A percentile compares a stretch with the other conserved stretches of the same genome.
phyloP scores from a whole-genome alignment of 2,113 vertebrate species.

The Thymallus thymallus region DNA sequence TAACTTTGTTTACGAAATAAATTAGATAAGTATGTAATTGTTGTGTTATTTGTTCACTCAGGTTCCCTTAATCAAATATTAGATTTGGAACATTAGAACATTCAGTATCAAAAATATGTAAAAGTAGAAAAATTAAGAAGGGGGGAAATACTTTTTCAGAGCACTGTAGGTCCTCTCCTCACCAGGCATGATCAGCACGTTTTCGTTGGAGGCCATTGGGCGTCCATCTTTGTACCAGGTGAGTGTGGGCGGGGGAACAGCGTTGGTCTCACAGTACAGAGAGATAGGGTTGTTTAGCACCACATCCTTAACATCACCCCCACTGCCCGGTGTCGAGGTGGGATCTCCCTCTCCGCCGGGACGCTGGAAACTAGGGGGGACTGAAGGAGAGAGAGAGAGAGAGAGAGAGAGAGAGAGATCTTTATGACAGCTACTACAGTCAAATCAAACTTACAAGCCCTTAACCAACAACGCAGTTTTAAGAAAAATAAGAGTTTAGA shows the following conservation, averaged over 20 bases:
- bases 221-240: conserved; percentile 91
- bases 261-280: conserved; percentile 90
- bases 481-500: too few relatives aligned
- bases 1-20: too few relatives aligned
- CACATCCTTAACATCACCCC: conserved; percentile 80
- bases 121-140: too few relatives aligned
- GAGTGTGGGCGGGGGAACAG: conserved; percentile 89
- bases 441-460: too few relatives aligned
- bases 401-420: background rate
- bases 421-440: too few relatives aligned
- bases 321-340: conserved; percentile 57
- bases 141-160: too few relatives aligned
- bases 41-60: too few relatives aligned
- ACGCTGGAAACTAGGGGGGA: conserved; percentile 90
- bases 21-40: too few relatives aligned
- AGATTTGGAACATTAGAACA: too few relatives aligned
- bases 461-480: too few relatives aligned
- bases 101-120: too few relatives aligned
- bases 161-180: background rate
- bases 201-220: conserved; percentile 81
- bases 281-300: conserved; percentile 90
- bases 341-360: conserved; percentile 68
- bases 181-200: conserved; percentile 90
- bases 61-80: too few relatives aligned
- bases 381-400: conserved; percentile 60